Evolutionary conservation across 2,113 vertebrate genomes (phyloP).

Genomic region (Oreochromis spilurus): DNA sequence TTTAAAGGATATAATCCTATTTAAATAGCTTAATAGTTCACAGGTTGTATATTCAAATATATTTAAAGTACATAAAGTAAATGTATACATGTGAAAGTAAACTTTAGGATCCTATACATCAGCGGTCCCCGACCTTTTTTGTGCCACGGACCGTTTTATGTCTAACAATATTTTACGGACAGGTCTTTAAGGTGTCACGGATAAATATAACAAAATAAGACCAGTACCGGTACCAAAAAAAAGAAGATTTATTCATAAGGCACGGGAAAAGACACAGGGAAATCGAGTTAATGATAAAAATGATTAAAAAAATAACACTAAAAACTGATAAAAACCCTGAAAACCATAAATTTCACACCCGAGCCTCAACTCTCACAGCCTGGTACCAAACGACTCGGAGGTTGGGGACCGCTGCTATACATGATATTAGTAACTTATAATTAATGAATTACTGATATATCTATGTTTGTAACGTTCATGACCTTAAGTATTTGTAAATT

Average conservation of each 20-base stretch:
- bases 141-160: accelerated
- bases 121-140: background rate
- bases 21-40: background rate
- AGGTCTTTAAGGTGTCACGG: accelerated
- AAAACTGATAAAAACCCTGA: background rate
- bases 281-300: background rate
- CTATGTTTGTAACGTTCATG: background rate
- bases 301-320: accelerated
- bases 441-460: accelerated
- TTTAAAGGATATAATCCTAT: background rate
- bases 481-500: background rate
- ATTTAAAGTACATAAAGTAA: background rate
- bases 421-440: background rate
- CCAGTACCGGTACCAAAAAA: background rate
- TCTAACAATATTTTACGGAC: background rate
- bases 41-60: background rate
- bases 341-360: background rate
- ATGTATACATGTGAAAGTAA: background rate
- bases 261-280: background rate
- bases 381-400: background rate
- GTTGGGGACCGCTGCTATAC: background rate
- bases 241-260: background rate
- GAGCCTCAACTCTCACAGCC: accelerated
- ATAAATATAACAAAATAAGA: background rate
- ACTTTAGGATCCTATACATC: background rate